Conservation (phyloP, 2,113 vertebrate species). For the Eublepharis macularius region DNA sequence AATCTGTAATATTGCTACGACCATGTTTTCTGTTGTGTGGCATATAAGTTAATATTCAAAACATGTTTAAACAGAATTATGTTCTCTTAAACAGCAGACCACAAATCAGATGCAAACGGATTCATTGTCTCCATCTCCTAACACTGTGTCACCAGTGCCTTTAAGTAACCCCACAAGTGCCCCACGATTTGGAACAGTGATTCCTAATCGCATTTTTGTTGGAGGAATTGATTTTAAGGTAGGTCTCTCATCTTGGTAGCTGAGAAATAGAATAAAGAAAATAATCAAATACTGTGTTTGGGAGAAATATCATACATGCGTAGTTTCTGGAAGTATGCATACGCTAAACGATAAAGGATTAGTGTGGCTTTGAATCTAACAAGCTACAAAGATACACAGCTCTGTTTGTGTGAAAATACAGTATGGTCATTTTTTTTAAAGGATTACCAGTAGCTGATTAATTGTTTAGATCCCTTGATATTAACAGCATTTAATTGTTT, state of each 20-base stretch:
- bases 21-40: background rate
- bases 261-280: background rate
- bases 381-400: background rate
- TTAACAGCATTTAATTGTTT: no score
- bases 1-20: background rate
- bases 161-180: conserved; percentile 65
- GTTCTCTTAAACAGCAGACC: conserved; percentile 69
- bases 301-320: no score
- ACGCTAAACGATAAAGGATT: background rate
- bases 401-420: background rate
- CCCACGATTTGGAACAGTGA: conserved; percentile 75
- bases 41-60: background rate
- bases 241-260: conserved; percentile 35
- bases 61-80: conserved; percentile 40
- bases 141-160: conserved; percentile 65
- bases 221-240: conserved; percentile 87
- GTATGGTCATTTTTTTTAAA: background rate
- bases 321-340: background rate
- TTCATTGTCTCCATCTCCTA: conserved; percentile 73
- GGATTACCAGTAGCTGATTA: no score
- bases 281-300: no score
- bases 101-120: conserved; percentile 74
- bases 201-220: conserved; percentile 91
- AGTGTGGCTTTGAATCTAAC: background rate
- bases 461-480: no score